Base-by-base conservation (phyloP, 2,113 vertebrate genomes). In the Mesoclemmys tuberculata region DNA sequence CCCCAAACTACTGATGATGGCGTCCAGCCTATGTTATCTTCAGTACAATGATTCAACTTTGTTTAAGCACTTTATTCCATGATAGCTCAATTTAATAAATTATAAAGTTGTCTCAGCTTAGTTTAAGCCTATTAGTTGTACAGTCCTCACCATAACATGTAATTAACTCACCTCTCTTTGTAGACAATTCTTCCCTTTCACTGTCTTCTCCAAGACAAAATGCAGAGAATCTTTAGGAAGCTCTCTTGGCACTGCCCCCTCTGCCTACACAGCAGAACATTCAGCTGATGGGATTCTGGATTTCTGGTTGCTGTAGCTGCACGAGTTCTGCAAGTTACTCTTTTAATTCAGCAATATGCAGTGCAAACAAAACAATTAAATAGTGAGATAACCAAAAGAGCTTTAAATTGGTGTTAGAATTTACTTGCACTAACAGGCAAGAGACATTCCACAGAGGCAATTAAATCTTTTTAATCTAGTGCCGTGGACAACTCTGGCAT, bases 31-130 rank as follows among this genome's bases (percentile, higher is more conserved):
- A 41, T 26, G 26, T 79, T 61, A 75, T 41, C 48, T 48, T 3
- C 4, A 5, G 24, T 1, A 24, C 14, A 3, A 22, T 2, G 0
- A 7, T 2, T 52, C n/a, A 0, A 14, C 41, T 77, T 41, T 3
- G 27, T 11, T 16, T 4, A 0, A 61, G 24, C 44, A 6, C 3
- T 19, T 44, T 77, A 26, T 46, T 77, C 74, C 44, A 77, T 41
- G 24, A 2, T 18, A 0, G n/a, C n/a, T n/a, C n/a, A n/a, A n/a
- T n/a, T n/a, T n/a, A n/a, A n/a, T n/a, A n/a, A n/a, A n/a, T n/a
- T n/a, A n/a, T n/a, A n/a, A n/a, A n/a, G n/a, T n/a, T 0, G 1
- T 3, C 12, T 2, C 5, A 27, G 1, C 46, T 27, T 1, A 0
- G 0, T 2, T 1, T 12, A 74, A 75, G 71, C 38, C 71, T 44